phyloP scores from a whole-genome alignment of 2,888 invertebrate genomes.

The Caenorhabditis wallacei region DNA sequence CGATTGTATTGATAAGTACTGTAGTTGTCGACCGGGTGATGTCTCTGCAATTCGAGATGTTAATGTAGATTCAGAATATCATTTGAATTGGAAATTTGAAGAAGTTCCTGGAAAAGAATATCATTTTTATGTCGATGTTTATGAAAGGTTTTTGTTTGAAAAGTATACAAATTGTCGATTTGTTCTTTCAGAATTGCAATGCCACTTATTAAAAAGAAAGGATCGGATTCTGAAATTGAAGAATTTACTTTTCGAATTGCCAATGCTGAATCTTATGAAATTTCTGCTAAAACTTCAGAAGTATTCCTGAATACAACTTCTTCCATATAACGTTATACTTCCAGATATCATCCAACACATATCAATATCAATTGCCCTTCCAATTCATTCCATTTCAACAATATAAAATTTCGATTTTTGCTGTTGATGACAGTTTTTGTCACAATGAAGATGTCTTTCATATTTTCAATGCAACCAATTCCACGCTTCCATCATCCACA shows the following conservation, averaged over 20 bases:
- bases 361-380: slow-evolving; percentile 43
- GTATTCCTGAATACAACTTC: no score
- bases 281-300: slow-evolving; percentile 16
- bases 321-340: no score
- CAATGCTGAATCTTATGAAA: slow-evolving; percentile 52
- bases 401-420: slow-evolving; percentile 68
- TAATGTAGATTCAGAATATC: slow-evolving; percentile 22
- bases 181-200: slow-evolving; percentile 46
- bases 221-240: slow-evolving; percentile 2
- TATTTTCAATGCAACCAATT: slow-evolving; percentile 58
- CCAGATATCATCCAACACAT: slow-evolving; percentile 17
- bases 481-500: slow-evolving; percentile 3
- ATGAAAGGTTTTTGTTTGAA: slow-evolving; percentile 38
- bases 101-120: slow-evolving; percentile 24
- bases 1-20: slow-evolving; percentile 74
- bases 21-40: slow-evolving; percentile 68
- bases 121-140: slow-evolving; percentile 58
- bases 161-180: neutral
- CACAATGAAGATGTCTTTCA: slow-evolving; percentile 64
- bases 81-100: slow-evolving; percentile 55
- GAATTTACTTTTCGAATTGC: slow-evolving; percentile 52
- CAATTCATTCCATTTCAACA: slow-evolving; percentile 47
- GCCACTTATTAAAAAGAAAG: slow-evolving; percentile 44
- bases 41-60: slow-evolving; percentile 33
- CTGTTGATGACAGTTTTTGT: slow-evolving; percentile 69